Conservation (phyloP, 1,140 invertebrate species). For the Dendroctonus valens region DNA sequence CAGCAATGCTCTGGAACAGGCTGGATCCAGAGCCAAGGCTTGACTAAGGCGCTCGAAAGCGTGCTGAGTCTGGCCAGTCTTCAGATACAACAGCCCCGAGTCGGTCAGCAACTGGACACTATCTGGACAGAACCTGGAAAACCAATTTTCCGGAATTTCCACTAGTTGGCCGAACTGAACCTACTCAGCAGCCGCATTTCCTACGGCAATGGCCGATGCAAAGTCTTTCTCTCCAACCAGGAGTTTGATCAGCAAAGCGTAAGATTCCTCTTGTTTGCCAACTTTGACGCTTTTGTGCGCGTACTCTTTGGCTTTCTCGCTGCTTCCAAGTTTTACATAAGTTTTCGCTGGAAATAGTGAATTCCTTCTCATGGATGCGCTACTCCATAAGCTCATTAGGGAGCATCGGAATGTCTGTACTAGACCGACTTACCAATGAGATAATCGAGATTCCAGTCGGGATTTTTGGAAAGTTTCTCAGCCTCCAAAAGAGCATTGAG, state of each 20-base stretch:
- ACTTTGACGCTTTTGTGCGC: slow-evolving; percentile 70
- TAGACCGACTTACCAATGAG: slow-evolving; percentile 59
- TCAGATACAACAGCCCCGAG: slow-evolving; percentile 76
- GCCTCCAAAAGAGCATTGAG: slow-evolving; percentile 78
- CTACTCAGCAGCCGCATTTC: slow-evolving; percentile 43
- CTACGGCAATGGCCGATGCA: slow-evolving; percentile 59
- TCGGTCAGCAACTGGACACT: slow-evolving; percentile 72
- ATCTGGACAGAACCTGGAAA: slow-evolving; percentile 66
- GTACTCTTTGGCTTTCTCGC: slow-evolving; percentile 66
- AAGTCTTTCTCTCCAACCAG: slow-evolving; percentile 69
- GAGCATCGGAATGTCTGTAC: too few relatives aligned
- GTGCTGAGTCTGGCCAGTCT: slow-evolving; percentile 70
- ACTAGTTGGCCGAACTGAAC: slow-evolving; percentile 7
- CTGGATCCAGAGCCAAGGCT: slow-evolving; percentile 72
- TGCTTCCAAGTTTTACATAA: slow-evolving; percentile 54
- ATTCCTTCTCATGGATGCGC: background rate
- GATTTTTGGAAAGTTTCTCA: slow-evolving; percentile 57
- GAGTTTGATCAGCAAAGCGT: slow-evolving; percentile 70
- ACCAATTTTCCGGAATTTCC: background rate
- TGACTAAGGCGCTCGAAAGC: slow-evolving; percentile 82
- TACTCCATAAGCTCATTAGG: too few relatives aligned
- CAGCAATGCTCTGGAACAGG: slow-evolving; percentile 69
- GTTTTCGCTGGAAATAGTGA: slow-evolving; percentile 34
- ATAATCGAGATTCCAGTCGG: slow-evolving; percentile 70
- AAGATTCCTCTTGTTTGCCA: slow-evolving; percentile 72